phyloP scores from a whole-genome alignment of 1,140 invertebrate genomes.

The Aphidius gifuensis region DNA sequence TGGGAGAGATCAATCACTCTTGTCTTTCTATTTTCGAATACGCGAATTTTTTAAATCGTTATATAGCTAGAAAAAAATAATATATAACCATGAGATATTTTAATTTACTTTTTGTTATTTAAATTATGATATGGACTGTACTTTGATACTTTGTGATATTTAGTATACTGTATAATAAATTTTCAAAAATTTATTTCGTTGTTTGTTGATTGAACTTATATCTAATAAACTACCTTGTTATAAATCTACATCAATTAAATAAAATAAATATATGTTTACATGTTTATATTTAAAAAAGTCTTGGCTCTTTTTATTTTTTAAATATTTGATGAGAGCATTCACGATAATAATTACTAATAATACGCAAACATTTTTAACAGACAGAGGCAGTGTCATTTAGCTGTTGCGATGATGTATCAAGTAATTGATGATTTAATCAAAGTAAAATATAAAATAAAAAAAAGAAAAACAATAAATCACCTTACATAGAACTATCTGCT shows the following conservation, averaged over 20 bases:
- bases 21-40: slow-evolving; percentile 20
- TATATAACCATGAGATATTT: no score
- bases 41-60: neutral
- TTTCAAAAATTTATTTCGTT: no score
- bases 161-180: no score
- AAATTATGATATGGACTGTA: no score
- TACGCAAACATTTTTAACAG: neutral
- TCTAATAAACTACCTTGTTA: no score
- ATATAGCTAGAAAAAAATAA: slow-evolving; percentile 17
- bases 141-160: no score
- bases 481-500: slow-evolving; percentile 43
- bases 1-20: slow-evolving; percentile 21
- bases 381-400: slow-evolving; percentile 27
- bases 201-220: no score
- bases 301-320: neutral
- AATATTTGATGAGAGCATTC: no score
- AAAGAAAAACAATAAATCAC: neutral
- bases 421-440: neutral
- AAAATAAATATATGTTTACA: no score
- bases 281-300: slow-evolving; percentile 6
- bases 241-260: no score
- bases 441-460: neutral
- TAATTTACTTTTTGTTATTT: no score
- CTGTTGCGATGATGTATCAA: slow-evolving; percentile 16
- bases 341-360: no score